A percentile compares a stretch with the other conserved stretches of the same genome.
phyloP scores from a whole-genome alignment of 2,113 vertebrate genomes.

The Hemiscyllium ocellatum region DNA sequence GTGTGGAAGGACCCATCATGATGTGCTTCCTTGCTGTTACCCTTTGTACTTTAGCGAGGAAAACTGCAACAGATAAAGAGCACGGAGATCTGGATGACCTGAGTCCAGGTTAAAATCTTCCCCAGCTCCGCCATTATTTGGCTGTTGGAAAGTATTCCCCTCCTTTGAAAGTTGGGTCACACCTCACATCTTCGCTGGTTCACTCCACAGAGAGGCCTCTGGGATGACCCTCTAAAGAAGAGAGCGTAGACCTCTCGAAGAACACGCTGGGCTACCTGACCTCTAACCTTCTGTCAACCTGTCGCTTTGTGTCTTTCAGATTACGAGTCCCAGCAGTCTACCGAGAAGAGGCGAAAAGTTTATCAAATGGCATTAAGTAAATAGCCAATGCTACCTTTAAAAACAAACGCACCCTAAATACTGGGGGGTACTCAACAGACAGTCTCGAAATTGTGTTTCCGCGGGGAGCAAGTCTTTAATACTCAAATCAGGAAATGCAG shows the following conservation, averaged over 20 bases:
- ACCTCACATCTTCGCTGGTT: neutral
- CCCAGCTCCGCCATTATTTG: neutral
- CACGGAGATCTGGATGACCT: too few species aligned
- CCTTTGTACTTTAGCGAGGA: too few species aligned
- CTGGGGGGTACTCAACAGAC: neutral
- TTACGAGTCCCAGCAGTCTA: constrained; percentile 73
- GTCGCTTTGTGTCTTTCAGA: constrained; percentile 55
- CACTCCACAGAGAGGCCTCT: neutral
- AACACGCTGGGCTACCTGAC: too few species aligned
- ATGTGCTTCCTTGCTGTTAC: too few species aligned
- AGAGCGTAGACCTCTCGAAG: neutral
- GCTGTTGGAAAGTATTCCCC: neutral
- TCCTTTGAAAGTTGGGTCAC: neutral
- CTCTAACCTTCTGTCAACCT: neutral
- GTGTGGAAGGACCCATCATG: too few species aligned
- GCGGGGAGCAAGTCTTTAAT: constrained; percentile 39
- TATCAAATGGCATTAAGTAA: constrained; percentile 94
- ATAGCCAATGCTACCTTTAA: neutral
- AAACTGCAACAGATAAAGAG: too few species aligned
- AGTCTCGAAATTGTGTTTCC: neutral
- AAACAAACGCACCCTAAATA: neutral
- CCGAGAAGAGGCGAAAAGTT: constrained; percentile 87
- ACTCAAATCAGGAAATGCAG: neutral
- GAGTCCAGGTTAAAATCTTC: too few species aligned
- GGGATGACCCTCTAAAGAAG: neutral